Base-by-base conservation (phyloP, 2,113 vertebrate species). In the Meleagris gallopavo region DNA sequence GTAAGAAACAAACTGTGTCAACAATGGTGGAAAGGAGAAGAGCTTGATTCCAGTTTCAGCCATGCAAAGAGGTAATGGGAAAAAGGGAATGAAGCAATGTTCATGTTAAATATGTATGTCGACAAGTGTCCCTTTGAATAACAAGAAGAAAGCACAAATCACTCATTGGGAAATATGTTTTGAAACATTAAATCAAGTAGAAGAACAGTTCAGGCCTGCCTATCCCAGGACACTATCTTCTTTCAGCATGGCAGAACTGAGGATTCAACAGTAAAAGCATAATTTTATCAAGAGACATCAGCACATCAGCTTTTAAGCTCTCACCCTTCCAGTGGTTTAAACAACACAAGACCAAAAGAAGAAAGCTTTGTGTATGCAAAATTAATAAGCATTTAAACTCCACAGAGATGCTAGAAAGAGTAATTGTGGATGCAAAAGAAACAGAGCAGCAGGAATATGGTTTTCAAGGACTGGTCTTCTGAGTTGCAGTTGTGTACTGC, bases 181-280 rank as follows among this genome's bases (percentile, higher is more conserved):
- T 95, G 91, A 96, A 95, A 91, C 70, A 82, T 82, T 73, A 95
- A 97, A 93, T 94, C 85, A 97, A 88, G 95, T 86, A 94, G 95
- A 96, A 96, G 95, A 95, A 94, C 65, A 93, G 88, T 54, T 83
- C 70, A 90, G 77, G n/a, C 70, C 79, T 81, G 85, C 83, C 88
- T 84, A 36, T 91, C 85, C 66, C 88, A 92, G 83, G 80, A 83
- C 73, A 75, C 76, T 55, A 13, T 40, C 72, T 72, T 86, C 62
- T 46, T 90, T 38, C 70, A 93, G 83, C 41, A 88, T 54, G 73
- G 80, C 34, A 62, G 48, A 84, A 86, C 29, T 5, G 24, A 75
- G 61, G 76, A 93, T 67, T 78, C 72, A 62, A 55, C 84, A 83
- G 78, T 11, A 76, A 79, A 83, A 74, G 70, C 38, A 62, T 52